Evolutionary conservation across 2,797 vertebrate genomes (phyloP).

Genomic region (Melopsittacus undulatus): DNA sequence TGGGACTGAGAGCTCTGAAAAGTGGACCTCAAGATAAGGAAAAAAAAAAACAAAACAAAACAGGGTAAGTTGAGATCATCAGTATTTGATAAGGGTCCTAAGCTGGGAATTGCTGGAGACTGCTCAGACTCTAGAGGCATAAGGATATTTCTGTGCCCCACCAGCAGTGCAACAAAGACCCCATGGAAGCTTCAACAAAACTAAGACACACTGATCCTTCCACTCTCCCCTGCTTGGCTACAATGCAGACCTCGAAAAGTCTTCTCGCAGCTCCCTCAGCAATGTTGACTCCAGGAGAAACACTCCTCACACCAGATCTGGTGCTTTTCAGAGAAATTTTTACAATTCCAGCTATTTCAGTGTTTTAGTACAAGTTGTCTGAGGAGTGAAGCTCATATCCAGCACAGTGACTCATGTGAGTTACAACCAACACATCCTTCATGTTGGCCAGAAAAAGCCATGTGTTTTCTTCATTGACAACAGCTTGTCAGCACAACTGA

Average conservation of each 20-base stretch:
- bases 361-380: neutral
- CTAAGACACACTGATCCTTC: neutral
- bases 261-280: neutral
- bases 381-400: neutral
- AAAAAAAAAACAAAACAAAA: no score
- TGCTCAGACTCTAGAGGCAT: neutral
- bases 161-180: neutral
- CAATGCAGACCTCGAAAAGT: neutral
- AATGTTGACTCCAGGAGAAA: neutral
- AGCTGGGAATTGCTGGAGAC: neutral
- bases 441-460: neutral
- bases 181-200: neutral
- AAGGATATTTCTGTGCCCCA: neutral
- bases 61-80: neutral
- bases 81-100: neutral
- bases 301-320: neutral
- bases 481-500: constrained; percentile 18
- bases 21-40: neutral
- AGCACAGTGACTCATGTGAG: constrained; percentile 11
- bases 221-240: neutral
- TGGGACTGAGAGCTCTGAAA: accelerated
- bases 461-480: constrained; percentile 37
- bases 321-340: neutral
- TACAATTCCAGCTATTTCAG: neutral
- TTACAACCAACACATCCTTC: constrained; percentile 4